These are phyloP conservation scores for Synanceia verrucosa DNA, from an alignment of 2,797 vertebrate genomes.

Conservation along the genomic window DNA sequence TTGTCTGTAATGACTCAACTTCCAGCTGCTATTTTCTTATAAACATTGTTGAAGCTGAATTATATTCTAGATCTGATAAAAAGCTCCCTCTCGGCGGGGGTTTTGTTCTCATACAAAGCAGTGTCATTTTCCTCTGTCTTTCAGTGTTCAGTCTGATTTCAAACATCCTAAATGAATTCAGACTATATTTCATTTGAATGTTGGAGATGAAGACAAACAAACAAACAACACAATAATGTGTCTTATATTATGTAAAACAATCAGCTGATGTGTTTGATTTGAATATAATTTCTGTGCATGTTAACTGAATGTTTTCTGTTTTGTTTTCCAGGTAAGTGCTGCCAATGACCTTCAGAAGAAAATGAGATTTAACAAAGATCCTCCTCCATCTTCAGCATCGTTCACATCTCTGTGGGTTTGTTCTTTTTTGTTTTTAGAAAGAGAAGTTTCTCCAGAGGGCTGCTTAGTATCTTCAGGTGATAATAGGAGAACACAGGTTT, in stretches of 20 bases:
- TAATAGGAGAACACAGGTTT: constrained; percentile 15
- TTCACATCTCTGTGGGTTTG: constrained; percentile 23
- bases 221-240: background rate
- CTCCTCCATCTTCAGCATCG: background rate
- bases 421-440: constrained; percentile 18
- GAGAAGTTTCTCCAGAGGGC: constrained; percentile 16
- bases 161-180: background rate
- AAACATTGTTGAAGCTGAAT: constrained; percentile 17
- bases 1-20: constrained; percentile 29
- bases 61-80: background rate
- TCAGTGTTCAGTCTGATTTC: background rate
- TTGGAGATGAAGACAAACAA: background rate
- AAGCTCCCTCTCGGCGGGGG: background rate
- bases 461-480: constrained; percentile 13
- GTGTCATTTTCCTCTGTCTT: background rate
- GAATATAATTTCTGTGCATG: background rate
- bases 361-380: background rate
- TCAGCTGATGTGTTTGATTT: background rate
- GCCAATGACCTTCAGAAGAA: background rate
- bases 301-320: background rate
- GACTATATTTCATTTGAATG: background rate
- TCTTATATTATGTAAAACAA: background rate
- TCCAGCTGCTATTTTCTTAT: constrained; percentile 2
- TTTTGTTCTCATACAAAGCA: background rate
- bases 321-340: constrained; percentile 27